Percentiles rank a stretch among this genome's conserved stretches.
These are phyloP conservation scores for Castor canadensis DNA, from an alignment of 2,113 vertebrate species.

Conservation along the genomic window DNA sequence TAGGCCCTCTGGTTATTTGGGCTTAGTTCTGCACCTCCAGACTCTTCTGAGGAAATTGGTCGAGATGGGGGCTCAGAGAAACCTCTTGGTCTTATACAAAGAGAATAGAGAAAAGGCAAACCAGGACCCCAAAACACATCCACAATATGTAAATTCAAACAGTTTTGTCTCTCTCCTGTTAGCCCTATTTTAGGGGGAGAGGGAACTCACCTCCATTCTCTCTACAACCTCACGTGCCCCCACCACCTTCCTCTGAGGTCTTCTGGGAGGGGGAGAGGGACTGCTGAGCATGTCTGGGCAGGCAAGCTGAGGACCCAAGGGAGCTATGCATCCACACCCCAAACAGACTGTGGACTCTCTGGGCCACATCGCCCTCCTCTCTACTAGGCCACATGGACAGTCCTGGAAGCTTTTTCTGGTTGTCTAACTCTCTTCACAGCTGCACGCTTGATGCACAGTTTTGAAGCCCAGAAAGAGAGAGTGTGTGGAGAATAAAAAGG, in stretches of 20 bases:
- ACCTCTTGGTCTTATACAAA: neutral
- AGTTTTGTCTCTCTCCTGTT: accelerated
- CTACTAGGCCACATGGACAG: neutral
- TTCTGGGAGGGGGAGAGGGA: neutral
- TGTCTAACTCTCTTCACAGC: slow-evolving; percentile 12
- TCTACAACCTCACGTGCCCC: accelerated
- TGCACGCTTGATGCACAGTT: neutral
- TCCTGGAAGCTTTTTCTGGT: slow-evolving; percentile 28
- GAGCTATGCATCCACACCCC: neutral
- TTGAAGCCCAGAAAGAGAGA: neutral
- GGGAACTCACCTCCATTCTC: neutral
- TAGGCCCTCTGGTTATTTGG: slow-evolving; percentile 72
- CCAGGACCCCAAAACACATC: neutral
- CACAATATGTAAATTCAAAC: neutral
- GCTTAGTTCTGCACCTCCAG: slow-evolving; percentile 44
- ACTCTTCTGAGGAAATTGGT: neutral
- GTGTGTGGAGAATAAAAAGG: slow-evolving; percentile 7
- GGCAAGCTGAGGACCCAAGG: neutral
- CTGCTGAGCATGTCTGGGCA: neutral
- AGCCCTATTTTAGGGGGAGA: neutral
- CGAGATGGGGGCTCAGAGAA: neutral
- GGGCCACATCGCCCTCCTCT: neutral
- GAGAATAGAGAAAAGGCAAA: neutral
- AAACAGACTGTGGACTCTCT: neutral
- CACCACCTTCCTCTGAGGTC: neutral